Conservation (phyloP, 2,113 vertebrate genomes). For the Crotalus tigris region DNA sequence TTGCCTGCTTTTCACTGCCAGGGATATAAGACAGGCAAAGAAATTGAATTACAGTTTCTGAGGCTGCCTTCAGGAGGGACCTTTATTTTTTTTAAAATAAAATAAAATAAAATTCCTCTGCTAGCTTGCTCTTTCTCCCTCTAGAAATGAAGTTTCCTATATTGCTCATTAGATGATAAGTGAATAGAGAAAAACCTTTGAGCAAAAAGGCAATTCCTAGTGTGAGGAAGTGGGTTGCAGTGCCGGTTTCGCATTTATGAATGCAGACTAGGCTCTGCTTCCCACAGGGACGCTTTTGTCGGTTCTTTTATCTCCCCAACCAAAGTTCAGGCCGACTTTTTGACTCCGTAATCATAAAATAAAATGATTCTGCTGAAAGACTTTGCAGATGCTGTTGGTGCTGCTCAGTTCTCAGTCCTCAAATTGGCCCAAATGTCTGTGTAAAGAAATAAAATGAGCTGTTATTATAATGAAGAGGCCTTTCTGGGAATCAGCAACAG, state of each 20-base stretch:
- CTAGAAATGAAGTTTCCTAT: slow-evolving; percentile 63
- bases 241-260: slow-evolving; percentile 57
- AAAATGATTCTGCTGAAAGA: slow-evolving; percentile 62
- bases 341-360: slow-evolving; percentile 66
- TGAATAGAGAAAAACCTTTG: slow-evolving; percentile 59
- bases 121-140: slow-evolving; percentile 37
- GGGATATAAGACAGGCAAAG: slow-evolving; percentile 37
- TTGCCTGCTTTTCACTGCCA: not conserved
- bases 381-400: slow-evolving; percentile 50
- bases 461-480: slow-evolving; percentile 41
- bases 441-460: slow-evolving; percentile 23
- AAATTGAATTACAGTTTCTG: slow-evolving; percentile 51
- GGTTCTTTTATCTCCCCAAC: slow-evolving; percentile 66
- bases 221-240: slow-evolving; percentile 45
- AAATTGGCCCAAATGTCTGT: slow-evolving; percentile 23
- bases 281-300: slow-evolving; percentile 66
- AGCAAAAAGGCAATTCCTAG: slow-evolving; percentile 64
- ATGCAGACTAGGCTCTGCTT: slow-evolving; percentile 59
- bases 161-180: slow-evolving; percentile 68
- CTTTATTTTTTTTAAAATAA: not conserved
- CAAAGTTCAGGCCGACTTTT: slow-evolving; percentile 67
- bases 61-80: slow-evolving; percentile 37
- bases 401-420: slow-evolving; percentile 43
- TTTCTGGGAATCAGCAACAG: not conserved
- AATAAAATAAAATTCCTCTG: not conserved